phyloP scores from a whole-genome alignment of 2,888 invertebrate genomes.

The Crossocerus cetratus region DNA sequence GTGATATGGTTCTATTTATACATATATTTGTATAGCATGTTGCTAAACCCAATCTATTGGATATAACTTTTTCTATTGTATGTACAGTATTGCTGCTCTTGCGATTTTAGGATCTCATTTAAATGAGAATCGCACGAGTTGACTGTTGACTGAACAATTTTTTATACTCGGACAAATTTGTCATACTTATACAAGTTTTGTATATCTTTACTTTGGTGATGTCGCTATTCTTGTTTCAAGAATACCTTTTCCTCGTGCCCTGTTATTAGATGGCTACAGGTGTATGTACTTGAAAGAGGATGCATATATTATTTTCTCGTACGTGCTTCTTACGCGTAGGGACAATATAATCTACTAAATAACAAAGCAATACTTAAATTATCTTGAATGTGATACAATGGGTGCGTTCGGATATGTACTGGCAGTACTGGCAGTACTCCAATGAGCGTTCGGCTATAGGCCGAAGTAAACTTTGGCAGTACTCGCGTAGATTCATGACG shows the following conservation, averaged over 20 bases:
- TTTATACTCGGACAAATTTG: neutral
- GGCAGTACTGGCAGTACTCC: too few relatives aligned
- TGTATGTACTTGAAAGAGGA: conserved; percentile 26
- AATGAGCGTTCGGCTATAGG: too few relatives aligned
- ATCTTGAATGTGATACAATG: too few relatives aligned
- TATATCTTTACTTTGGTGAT: conserved; percentile 4
- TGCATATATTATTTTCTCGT: neutral
- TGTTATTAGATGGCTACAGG: conserved; percentile 29
- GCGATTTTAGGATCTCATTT: neutral
- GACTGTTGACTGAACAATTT: neutral
- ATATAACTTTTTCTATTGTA: too few relatives aligned
- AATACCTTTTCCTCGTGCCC: conserved; percentile 31
- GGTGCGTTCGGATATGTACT: too few relatives aligned
- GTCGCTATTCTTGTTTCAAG: conserved; percentile 29
- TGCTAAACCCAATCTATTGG: neutral
- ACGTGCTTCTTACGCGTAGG: too few relatives aligned
- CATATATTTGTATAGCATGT: conserved; percentile 4
- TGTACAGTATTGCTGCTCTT: too few relatives aligned
- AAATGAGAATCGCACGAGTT: neutral
- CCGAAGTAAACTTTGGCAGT: too few relatives aligned
- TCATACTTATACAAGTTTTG: conserved; percentile 1
- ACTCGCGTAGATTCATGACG: too few relatives aligned
- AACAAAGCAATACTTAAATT: too few relatives aligned
- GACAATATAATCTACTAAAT: too few relatives aligned
- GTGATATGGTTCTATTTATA: conserved; percentile 11